Conservation (phyloP, 2,888 invertebrate genomes). For the Microdon myrmicae region DNA sequence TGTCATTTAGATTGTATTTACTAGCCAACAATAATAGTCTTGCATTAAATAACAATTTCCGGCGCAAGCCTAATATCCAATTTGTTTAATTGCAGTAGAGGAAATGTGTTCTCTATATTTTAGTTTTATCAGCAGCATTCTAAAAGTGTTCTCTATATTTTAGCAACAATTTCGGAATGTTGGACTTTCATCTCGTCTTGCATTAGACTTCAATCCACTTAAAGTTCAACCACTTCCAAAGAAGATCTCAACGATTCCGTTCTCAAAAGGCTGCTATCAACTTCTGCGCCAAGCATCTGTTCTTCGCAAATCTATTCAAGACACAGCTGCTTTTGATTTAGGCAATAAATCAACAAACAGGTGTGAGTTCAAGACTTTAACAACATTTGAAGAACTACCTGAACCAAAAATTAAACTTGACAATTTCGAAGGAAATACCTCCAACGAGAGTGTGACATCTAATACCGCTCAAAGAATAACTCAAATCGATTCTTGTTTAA, state of each 20-base stretch:
- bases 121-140: background rate
- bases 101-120: background rate
- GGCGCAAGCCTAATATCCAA: background rate
- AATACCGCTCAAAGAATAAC: background rate
- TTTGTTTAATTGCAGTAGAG: background rate
- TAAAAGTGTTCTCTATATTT: background rate
- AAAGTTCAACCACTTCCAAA: background rate
- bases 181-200: slow-evolving; percentile 20
- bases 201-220: slow-evolving; percentile 8
- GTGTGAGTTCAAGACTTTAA: slow-evolving; percentile 14
- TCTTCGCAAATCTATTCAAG: slow-evolving; percentile 26
- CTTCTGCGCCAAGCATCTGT: slow-evolving; percentile 33
- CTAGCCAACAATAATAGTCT: too few species aligned
- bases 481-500: too few species aligned
- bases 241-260: slow-evolving; percentile 1
- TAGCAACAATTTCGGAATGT: slow-evolving; percentile 1
- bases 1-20: too few species aligned
- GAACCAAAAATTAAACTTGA: slow-evolving; percentile 13
- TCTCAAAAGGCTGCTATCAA: slow-evolving; percentile 11
- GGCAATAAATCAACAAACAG: too few species aligned
- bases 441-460: background rate
- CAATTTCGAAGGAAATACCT: slow-evolving; percentile 10
- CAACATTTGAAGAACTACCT: background rate
- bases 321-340: too few species aligned
- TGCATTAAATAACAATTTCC: too few species aligned